These are phyloP conservation scores for Poicephalus gulielmi DNA, from an alignment of 2,113 vertebrate species.

Conservation along the genomic window DNA sequence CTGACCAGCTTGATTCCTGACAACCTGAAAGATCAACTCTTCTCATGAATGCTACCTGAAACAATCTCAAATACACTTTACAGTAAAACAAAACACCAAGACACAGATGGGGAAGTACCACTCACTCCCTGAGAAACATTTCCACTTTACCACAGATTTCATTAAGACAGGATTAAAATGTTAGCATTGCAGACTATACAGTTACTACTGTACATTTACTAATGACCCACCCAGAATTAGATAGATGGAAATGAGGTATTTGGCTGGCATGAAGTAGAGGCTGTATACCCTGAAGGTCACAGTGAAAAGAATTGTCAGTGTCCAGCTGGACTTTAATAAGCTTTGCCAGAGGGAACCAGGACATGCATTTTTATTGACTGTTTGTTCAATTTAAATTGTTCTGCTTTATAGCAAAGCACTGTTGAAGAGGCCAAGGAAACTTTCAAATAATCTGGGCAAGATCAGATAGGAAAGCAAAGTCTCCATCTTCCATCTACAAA, in stretches of 20 bases:
- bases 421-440: neutral
- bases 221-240: neutral
- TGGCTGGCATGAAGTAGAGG: neutral
- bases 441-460: neutral
- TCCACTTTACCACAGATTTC: neutral
- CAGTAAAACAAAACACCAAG: neutral
- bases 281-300: neutral
- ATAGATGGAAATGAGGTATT: neutral
- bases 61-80: neutral
- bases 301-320: neutral
- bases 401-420: neutral
- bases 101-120: neutral
- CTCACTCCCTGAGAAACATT: neutral
- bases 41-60: neutral
- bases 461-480: neutral
- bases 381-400: slow-evolving; percentile 3
- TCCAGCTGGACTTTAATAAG: neutral
- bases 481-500: neutral
- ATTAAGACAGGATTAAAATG: neutral
- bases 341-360: neutral
- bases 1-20: neutral
- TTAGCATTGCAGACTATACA: neutral
- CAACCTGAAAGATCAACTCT: neutral
- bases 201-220: neutral
- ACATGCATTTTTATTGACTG: neutral